Evolutionary conservation across 1,140 invertebrate genomes (phyloP), one percentile per base, ranked within the genome.

Genomic region (Calliphora vicina): DNA sequence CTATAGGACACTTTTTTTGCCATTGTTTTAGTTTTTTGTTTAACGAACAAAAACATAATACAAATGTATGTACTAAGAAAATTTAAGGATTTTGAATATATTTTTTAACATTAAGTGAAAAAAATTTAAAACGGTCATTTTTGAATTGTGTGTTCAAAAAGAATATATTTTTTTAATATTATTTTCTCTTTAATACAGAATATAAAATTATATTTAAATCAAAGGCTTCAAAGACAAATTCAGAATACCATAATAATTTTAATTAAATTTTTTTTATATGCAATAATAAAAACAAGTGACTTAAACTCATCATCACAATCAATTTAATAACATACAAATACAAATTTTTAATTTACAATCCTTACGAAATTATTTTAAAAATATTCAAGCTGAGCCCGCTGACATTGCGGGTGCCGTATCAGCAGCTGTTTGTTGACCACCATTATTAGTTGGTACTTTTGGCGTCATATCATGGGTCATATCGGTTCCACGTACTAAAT

Each of bases 401-500:
- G 23, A 9, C 2, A 8, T 27, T 4, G 76, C 13, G 6, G 43
- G 6, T 50, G 1, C 8, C 13, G 10, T 23, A 27, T 81, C 57
- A 50, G 4, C 5, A 27, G 9, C 25, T 26, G 23, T 50, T 15
- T 67, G 80, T 12, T 57, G 43, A n/a, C 20, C 25, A 20, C 20
- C n/a, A n/a, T 2, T 12, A 10, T 42, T 29, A 4, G 10, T 61
- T 8, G 50, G 2, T 25, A 25, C 42, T 45, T 45, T 26, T 0
- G 13, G 35, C 23, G 25, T 5, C 80, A 67, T 67, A 5, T 67
- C 61, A 23, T 57, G 2, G 15, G 6, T 57, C 12, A 57, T 15
- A 25, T 89, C 88, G 5, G 87, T 84, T 9, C 85, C 67, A 57
- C 88, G 88, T 17, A 89, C 87, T 80, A 90, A 81, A 82, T 88